Conservation (phyloP, 1,140 invertebrate species). For the Manduca sexta region DNA sequence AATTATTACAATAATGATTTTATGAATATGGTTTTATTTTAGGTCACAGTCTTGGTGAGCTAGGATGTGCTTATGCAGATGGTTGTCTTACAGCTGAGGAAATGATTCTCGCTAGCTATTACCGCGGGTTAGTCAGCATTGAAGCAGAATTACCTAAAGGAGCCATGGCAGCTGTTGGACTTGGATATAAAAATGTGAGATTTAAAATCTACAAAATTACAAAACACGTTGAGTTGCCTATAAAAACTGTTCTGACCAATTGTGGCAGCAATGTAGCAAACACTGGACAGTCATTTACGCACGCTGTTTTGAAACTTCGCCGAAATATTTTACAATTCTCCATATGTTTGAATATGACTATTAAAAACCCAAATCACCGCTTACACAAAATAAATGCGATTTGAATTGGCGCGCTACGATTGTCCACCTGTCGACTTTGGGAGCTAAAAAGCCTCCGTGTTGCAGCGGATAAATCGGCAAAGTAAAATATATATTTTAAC, state of each 20-base stretch:
- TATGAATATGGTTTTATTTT: not conserved
- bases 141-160: conserved; percentile 80
- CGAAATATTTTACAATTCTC: too few species aligned
- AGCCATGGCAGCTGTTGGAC: conserved; percentile 84
- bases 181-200: conserved; percentile 65
- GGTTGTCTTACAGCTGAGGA: conserved; percentile 87
- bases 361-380: too few species aligned
- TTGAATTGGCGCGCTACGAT: too few species aligned
- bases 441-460: too few species aligned
- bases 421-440: too few species aligned
- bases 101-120: conserved; percentile 85
- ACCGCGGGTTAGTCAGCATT: conserved; percentile 83
- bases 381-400: too few species aligned
- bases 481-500: too few species aligned
- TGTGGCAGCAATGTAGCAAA: not conserved
- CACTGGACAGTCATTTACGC: not conserved
- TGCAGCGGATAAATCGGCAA: too few species aligned
- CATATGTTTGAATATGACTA: too few species aligned
- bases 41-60: conserved; percentile 86
- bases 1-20: too few species aligned
- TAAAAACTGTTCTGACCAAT: not conserved
- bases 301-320: not conserved
- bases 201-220: not conserved
- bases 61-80: conserved; percentile 56
- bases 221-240: not conserved